These are phyloP conservation scores for Camptogramma bilineatum DNA, from an alignment of 2,888 invertebrate genomes.

Conservation along the genomic window DNA sequence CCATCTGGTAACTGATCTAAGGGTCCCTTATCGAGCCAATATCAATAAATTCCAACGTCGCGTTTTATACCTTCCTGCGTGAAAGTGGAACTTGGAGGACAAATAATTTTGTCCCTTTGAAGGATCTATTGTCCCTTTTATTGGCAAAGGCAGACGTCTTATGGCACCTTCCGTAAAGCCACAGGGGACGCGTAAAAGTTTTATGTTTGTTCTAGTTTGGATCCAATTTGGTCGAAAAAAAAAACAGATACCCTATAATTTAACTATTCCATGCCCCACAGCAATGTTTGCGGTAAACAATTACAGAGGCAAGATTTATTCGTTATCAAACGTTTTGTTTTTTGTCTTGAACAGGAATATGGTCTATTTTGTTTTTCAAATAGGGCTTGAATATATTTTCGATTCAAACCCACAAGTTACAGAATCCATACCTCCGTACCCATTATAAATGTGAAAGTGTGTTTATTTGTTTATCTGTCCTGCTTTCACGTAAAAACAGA, in stretches of 20 bases:
- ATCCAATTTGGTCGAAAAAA: background rate
- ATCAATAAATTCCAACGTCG: conserved; percentile 34
- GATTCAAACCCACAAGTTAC: too few relatives aligned
- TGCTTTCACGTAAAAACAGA: too few relatives aligned
- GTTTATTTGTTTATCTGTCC: too few relatives aligned
- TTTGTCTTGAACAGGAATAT: too few relatives aligned
- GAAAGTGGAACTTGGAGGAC: conserved; percentile 16
- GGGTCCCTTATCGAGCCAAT: conserved; percentile 20
- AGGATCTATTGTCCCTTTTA: conserved; percentile 19
- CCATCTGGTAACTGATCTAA: background rate
- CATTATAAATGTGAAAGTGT: too few relatives aligned
- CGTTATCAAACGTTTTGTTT: too few relatives aligned
- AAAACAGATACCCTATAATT: background rate
- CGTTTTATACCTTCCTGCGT: conserved; percentile 34
- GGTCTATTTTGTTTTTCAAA: too few relatives aligned
- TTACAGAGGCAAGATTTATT: background rate
- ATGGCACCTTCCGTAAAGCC: background rate
- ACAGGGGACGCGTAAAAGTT: background rate
- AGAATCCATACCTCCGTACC: too few relatives aligned
- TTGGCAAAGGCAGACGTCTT: conserved; percentile 17
- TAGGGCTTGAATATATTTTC: too few relatives aligned
- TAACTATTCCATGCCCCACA: background rate
- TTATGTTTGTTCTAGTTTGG: background rate
- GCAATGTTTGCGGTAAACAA: background rate
- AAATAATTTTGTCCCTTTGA: conserved; percentile 15